A percentile compares a stretch with the other conserved stretches of the same genome.
Conservation (phyloP, 2,797 vertebrate genomes). For the Chiroxiphia lanceolata region DNA sequence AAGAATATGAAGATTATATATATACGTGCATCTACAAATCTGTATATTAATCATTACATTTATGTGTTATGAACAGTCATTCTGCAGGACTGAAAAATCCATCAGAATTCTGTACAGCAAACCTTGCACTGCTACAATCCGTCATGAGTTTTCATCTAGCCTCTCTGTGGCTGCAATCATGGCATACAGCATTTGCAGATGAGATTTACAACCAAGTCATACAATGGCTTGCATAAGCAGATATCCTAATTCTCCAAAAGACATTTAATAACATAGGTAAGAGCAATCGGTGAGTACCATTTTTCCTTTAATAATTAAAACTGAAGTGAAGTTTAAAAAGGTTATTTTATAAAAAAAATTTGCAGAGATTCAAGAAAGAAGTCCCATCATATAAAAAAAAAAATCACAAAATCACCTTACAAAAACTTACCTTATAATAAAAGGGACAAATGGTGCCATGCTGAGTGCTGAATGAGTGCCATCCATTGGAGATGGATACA, state of each 20-base stretch:
- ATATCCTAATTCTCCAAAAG: background rate
- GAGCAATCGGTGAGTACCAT: background rate
- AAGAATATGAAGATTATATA: background rate
- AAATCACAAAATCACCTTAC: background rate
- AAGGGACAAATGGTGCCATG: constrained; percentile 87
- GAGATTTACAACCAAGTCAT: background rate
- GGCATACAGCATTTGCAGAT: background rate
- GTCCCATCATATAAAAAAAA: background rate
- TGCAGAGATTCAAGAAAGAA: background rate
- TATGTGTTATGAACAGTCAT: background rate
- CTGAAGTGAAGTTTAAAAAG: background rate
- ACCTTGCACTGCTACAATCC: background rate
- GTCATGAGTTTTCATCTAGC: background rate
- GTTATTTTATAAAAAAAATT: background rate
- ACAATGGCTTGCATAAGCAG: background rate
- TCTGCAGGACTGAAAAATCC: background rate
- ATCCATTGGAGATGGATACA: constrained; percentile 97
- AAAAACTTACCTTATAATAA: constrained; percentile 86
- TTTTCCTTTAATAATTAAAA: background rate
- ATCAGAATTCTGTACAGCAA: background rate
- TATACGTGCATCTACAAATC: background rate
- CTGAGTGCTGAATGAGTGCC: constrained; percentile 87
- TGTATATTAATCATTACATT: background rate
- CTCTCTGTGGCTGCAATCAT: background rate
- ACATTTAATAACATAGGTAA: background rate